phyloP scores from a whole-genome alignment of 2,888 invertebrate species.

The Ptycholaimellus sp. region DNA sequence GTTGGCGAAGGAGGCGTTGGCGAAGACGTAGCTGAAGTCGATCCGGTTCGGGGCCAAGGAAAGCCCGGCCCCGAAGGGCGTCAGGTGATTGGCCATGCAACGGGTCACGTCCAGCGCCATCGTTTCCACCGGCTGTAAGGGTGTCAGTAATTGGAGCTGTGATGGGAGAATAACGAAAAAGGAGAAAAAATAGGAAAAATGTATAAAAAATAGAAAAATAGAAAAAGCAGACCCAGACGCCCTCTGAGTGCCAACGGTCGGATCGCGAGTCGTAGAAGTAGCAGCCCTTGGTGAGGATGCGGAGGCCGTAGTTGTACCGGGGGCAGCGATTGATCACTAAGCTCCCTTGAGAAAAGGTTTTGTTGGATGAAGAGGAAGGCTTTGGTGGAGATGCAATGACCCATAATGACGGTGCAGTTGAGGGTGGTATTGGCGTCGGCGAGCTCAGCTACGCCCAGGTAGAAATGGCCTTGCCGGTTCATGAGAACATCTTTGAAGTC shows the following conservation, averaged over 20 bases:
- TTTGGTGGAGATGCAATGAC: no score
- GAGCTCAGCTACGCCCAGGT: no score
- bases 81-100: slow-evolving; percentile 26
- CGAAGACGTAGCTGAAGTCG: slow-evolving; percentile 32
- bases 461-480: no score
- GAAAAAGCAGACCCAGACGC: slow-evolving; percentile 22
- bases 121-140: not conserved
- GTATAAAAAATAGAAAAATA: slow-evolving; percentile 6
- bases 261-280: slow-evolving; percentile 21
- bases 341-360: no score
- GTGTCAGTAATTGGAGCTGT: no score
- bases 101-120: slow-evolving; percentile 7
- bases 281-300: slow-evolving; percentile 26
- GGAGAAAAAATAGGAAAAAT: no score
- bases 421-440: no score
- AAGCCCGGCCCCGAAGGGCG: slow-evolving; percentile 30
- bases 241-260: slow-evolving; percentile 20
- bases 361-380: no score
- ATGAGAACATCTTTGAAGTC: no score
- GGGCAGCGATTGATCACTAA: no score
- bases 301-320: slow-evolving; percentile 26
- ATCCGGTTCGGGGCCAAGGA: slow-evolving; percentile 32
- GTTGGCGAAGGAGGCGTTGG: slow-evolving; percentile 28
- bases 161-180: no score
- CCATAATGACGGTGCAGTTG: no score